Percentiles rank a stretch among this genome's conserved stretches.
Evolutionary conservation across 2,888 invertebrate species (phyloP).

Genomic region (Lithophane ornitopus): DNA sequence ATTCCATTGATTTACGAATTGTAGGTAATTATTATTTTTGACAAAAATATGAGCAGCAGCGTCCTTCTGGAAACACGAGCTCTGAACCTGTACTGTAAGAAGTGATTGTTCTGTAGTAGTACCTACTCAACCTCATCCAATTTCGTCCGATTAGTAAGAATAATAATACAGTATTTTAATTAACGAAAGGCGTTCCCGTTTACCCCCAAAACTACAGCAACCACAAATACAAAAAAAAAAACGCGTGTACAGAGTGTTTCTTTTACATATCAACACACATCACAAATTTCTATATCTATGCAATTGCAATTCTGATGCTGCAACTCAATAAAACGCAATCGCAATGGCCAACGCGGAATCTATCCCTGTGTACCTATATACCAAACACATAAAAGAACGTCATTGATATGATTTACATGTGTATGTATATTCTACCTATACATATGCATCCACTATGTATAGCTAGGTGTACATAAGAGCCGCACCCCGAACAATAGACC

Average conservation of each 20-base stretch:
- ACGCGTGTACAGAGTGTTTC: no score
- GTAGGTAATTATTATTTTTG: not conserved
- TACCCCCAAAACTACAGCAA: no score
- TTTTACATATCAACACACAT: no score
- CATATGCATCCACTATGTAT: not conserved
- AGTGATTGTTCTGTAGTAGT: not conserved
- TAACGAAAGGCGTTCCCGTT: no score
- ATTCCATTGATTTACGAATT: not conserved
- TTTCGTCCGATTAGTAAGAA: no score
- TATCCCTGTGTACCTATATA: not conserved
- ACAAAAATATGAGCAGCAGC: not conserved
- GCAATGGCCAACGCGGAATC: not conserved
- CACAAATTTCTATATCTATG: not conserved
- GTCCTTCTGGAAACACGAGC: not conserved
- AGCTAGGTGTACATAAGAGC: not conserved
- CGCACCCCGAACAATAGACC: constrained; percentile 31
- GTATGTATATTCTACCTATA: not conserved
- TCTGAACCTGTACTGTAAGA: not conserved
- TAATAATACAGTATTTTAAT: no score
- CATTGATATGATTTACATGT: not conserved
- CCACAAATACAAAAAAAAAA: no score
- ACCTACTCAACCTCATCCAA: no score
- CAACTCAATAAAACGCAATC: not conserved
- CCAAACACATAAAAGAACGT: not conserved
- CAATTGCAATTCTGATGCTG: not conserved